phyloP scores from a whole-genome alignment of 2,797 vertebrate genomes.

The Thalassophryne amazonica region DNA sequence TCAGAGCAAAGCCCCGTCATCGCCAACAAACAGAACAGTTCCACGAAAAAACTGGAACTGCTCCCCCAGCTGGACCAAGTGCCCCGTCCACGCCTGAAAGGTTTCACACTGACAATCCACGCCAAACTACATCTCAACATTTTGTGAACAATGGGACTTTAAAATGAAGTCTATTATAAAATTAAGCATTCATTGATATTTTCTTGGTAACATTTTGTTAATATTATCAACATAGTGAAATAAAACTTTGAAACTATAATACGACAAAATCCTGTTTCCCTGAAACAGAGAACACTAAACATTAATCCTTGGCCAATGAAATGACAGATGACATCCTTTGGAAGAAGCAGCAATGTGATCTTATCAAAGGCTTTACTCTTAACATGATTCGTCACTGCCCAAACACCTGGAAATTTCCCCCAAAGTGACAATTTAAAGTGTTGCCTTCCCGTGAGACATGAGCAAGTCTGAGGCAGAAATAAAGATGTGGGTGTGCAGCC shows the following conservation, averaged over 20 bases:
- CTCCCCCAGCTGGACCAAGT: too few relatives aligned
- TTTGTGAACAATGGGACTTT: constrained; percentile 24
- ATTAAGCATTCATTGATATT: constrained; percentile 17
- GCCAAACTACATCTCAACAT: constrained; percentile 28
- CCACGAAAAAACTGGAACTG: too few relatives aligned
- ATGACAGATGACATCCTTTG: constrained; percentile 56
- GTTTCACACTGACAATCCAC: constrained; percentile 27
- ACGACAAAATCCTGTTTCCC: constrained; percentile 38
- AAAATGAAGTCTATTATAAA: constrained; percentile 16
- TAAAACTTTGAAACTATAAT: constrained; percentile 42
- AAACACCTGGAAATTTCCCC: constrained; percentile 26
- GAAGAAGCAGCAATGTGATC: constrained; percentile 44
- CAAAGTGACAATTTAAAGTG: constrained; percentile 15
- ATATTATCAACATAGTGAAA: constrained; percentile 27
- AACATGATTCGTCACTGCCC: constrained; percentile 19
- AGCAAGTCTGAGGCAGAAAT: constrained; percentile 19
- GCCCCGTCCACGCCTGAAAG: constrained; percentile 21
- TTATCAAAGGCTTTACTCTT: background rate
- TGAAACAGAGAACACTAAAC: constrained; percentile 51
- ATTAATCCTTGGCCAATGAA: constrained; percentile 61
- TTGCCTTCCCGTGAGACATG: constrained; percentile 37
- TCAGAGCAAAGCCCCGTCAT: constrained; percentile 17
- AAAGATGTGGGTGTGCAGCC: constrained; percentile 32
- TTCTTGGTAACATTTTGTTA: constrained; percentile 10
- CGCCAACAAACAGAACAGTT: constrained; percentile 11